Evolutionary conservation across 1,140 invertebrate genomes (phyloP), one percentile per base, ranked within the genome.

Genomic region (Ylistrum balloti): DNA sequence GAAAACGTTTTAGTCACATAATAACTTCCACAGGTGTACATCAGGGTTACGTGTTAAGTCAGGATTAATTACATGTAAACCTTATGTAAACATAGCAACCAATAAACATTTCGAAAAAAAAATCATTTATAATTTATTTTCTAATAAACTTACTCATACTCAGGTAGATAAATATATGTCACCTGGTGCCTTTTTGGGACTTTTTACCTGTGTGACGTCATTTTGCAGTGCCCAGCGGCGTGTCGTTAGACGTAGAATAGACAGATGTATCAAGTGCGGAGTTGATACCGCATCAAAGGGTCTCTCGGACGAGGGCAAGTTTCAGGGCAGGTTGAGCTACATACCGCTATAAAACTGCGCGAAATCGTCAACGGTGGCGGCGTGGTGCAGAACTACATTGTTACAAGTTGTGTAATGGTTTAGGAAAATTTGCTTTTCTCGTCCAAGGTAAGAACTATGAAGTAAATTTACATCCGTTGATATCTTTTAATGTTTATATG

Each of bases 101-200:
- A 74, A 74, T 74, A 74, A 74, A 74, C 56, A 74, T 28, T 74
- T 74, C 56, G 56, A 74, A 74, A 74, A 74, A 74, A 74, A 74
- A 74, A 17, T 74, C 56, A 74, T 28, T 74, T 74, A 9, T 74
- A 11, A 74, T 74, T 5, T 28, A 5, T 74, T 74, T 74, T 11
- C 56, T 5, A 28, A 74, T 74, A 74, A 74, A 74, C 56, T 45
- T 45, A 13, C 41, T 74, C 22, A 28, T 74, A 5, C 56, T 74
- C 22, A 74, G n/a, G 28, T 74, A 74, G n/a, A 74, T 74, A 28
- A 2, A 74, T 74, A 74, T 74, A 74, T 74, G 56, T 74, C 56
- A 74, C 56, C 56, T 74, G 17, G 56, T 74, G 17, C 56, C 56
- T 74, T 74, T 74, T 74, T 74, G 56, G 56, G 56, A 74, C 22